Base-by-base conservation (phyloP, 1,140 invertebrate genomes). In the Drosophila kohkoa region DNA sequence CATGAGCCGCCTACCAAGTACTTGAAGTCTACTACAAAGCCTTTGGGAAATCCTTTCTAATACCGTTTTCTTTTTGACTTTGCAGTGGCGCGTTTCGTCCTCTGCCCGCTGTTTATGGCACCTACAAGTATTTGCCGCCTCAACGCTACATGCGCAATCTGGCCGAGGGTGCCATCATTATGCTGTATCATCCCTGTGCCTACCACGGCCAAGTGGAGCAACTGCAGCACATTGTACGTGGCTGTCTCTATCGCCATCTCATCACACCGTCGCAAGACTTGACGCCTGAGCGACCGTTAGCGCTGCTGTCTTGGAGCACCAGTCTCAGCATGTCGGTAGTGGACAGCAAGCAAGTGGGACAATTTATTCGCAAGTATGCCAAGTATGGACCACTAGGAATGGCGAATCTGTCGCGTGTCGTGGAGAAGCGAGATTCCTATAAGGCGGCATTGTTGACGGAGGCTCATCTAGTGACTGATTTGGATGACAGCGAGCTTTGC, bases 151-250 rank as follows among this genome's bases (percentile, higher is more conserved):
- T 98, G 5, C 97, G 98, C 82, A 97, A 94, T 92, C 93, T 98
- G 35, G 97, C 98, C 94, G 97, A 98, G 92, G 97, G 97, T 59
- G 95, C 95, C 3, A 93, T 98, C 43, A 96, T 97, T 1, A 95
- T 98, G 94, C 92, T 98, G 6, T 98, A 98, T 89, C 97, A 98
- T 94, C 97, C 97, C 1, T 98, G 97, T 93, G 96, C 96, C 6
- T 94, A 96, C 93, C 93, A 93, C 1, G 70, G 93, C 4, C 94
- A 96, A 93, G 94, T 98, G 0, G 87, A 95, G 38, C 76, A 93
- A 51, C 92, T 98, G 63, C 95, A 94, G 86, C 90, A 93, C 48
- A 67, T 97, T 1, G 94, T 98, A 0, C 94, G 87, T 25, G 92
- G 93, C 1, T 98, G 97, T 92, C 87, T 98, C 0, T 95, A 96